Base-by-base conservation (phyloP, 2,797 vertebrate genomes). In the Alauda arvensis region DNA sequence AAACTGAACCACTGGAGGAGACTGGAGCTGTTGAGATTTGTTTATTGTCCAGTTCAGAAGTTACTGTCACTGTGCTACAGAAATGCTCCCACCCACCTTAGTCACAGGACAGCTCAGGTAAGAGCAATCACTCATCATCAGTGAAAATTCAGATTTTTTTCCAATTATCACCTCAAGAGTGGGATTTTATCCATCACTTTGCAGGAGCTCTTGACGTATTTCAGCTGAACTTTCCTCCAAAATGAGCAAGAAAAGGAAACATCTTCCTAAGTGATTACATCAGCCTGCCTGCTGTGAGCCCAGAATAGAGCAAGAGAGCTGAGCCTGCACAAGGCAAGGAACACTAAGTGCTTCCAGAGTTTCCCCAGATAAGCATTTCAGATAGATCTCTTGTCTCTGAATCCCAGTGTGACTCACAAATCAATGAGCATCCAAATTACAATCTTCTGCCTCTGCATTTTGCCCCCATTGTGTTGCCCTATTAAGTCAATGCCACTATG, bases 191-290 rank as follows among this genome's bases (percentile, higher is more conserved):
- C 70, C 72, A 67, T 74, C 40, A 29, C 42, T 88, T 89, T 45
- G 33, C n/a, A 80, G 71, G 28, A 90, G 29, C 31, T 91, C 71
- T 83, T 80, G 24, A 84, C 11, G 6, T 62, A 29, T 79, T 83
- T 85, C 81, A 83, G 45, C 55, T 87, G 82, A 96, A 83, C 59
- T 85, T 72, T 72, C 53, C 57, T 76, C 81, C 34, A 91, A 93
- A 94, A 94, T 57, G 55, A 94, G 53, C 40, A 85, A 83, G 67
- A 72, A 68, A 81, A 89, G 70, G 75, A 77, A 91, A 57, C 51
- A 59, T 71, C 55, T 78, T 76, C 62, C 31, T 57, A 80, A 89
- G 48, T 33, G 59, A 74, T 57, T 92, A 63, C 72, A 68, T 83
- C 78, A 69, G 62, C 49, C 51, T 90, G 78, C 51, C 78, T 89